phyloP scores from a whole-genome alignment of 2,113 vertebrate genomes.

The Procavia capensis region DNA sequence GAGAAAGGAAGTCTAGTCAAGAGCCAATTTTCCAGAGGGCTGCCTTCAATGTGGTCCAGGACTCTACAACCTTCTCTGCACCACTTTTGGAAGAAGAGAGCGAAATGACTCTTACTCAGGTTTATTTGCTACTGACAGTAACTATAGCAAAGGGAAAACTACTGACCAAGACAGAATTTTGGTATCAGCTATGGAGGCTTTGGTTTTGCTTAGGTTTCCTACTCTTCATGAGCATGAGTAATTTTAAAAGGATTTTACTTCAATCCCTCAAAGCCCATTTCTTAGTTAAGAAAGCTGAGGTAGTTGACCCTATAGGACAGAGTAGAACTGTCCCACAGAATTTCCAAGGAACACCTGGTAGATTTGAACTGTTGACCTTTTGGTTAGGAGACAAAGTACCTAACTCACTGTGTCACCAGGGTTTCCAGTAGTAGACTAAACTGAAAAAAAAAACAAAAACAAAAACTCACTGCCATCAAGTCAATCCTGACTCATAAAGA shows the following conservation, averaged over 20 bases:
- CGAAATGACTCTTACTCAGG: not conserved
- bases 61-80: not conserved
- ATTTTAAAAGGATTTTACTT: not conserved
- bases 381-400: too few species aligned
- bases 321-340: too few species aligned
- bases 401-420: too few species aligned
- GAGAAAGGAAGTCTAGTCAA: not conserved
- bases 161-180: not conserved
- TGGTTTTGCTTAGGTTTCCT: not conserved
- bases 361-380: too few species aligned
- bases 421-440: not conserved
- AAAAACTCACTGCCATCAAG: too few species aligned
- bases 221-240: not conserved
- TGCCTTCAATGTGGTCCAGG: not conserved
- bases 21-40: not conserved
- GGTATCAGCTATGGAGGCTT: not conserved
- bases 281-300: not conserved
- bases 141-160: not conserved
- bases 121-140: not conserved
- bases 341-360: too few species aligned
- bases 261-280: not conserved
- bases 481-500: too few species aligned
- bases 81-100: not conserved
- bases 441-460: too few species aligned
- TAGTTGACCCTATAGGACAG: too few species aligned